These are phyloP conservation scores for Vidua macroura DNA, from an alignment of 2,113 vertebrate species.

Conservation along the genomic window DNA sequence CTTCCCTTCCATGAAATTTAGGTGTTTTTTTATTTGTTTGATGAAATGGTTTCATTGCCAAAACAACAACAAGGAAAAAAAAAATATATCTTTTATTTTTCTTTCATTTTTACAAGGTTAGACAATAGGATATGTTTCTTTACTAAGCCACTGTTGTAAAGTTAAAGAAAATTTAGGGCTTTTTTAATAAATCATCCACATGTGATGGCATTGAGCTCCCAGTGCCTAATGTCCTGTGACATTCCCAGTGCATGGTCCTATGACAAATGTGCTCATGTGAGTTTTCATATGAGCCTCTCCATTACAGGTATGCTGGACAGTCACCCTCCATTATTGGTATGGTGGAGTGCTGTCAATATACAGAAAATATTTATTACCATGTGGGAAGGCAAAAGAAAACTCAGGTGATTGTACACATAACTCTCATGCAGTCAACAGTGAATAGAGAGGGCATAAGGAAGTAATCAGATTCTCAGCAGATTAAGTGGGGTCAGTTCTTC, in stretches of 20 bases:
- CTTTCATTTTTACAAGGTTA: background rate
- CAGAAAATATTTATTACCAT: background rate
- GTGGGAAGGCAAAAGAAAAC: background rate
- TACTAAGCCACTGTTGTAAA: background rate
- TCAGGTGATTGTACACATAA: accelerated
- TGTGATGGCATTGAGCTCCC: background rate
- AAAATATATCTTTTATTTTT: background rate
- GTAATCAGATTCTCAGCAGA: background rate
- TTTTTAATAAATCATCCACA: background rate
- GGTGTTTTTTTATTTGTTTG: background rate
- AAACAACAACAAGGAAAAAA: background rate
- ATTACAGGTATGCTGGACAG: background rate
- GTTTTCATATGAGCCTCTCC: background rate
- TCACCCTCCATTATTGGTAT: background rate
- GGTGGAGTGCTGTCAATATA: background rate
- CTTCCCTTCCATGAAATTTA: background rate
- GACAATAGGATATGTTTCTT: background rate
- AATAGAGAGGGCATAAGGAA: background rate
- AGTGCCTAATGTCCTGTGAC: background rate
- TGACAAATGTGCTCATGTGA: background rate
- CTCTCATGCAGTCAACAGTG: background rate
- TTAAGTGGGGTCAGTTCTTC: background rate
- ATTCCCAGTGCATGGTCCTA: background rate
- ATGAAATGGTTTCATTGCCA: background rate
- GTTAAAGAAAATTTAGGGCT: background rate